Conservation (phyloP, 2,888 invertebrate genomes). For the Drosophila anomalipes region DNA sequence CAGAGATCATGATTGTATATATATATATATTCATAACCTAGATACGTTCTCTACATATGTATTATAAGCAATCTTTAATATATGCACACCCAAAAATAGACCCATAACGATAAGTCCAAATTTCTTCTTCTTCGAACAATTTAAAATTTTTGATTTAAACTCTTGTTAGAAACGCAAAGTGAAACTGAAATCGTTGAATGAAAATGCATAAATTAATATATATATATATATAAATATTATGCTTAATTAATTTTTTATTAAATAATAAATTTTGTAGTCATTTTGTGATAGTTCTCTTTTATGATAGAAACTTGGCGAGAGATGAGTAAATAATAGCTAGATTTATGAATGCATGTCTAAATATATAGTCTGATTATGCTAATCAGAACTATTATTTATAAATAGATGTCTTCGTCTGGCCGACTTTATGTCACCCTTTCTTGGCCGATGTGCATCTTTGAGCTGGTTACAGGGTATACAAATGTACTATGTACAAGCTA, state of each 20-base stretch:
- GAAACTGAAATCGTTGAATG: background rate
- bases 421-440: background rate
- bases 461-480: slow-evolving; percentile 18
- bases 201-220: background rate
- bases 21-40: background rate
- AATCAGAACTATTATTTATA: background rate
- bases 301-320: background rate
- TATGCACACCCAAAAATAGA: background rate
- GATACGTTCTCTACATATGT: background rate
- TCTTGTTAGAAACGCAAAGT: background rate
- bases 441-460: background rate
- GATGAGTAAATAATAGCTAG: background rate
- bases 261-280: background rate
- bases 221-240: background rate
- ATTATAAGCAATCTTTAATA: background rate
- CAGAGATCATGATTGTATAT: background rate
- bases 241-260: background rate
- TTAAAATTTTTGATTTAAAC: background rate
- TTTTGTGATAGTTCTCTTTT: background rate
- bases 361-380: background rate
- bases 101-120: background rate
- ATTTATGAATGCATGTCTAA: background rate
- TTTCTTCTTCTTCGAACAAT: background rate
- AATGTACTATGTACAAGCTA: slow-evolving; percentile 26
- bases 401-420: background rate